phyloP scores from a whole-genome alignment of 1,140 invertebrate species.

The Drosophila arawakana region DNA sequence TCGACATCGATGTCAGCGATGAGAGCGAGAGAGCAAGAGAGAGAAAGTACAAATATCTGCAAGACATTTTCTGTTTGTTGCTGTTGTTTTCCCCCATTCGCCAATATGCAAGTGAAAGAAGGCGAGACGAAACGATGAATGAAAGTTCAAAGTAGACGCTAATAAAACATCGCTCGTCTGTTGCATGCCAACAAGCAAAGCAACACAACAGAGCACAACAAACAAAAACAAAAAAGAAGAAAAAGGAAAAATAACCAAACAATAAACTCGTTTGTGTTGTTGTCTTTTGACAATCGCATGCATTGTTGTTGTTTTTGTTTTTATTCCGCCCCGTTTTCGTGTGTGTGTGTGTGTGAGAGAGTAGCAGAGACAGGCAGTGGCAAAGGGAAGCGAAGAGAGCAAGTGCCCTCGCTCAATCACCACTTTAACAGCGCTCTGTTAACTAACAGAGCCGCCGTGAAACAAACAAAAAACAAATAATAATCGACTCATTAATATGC shows the following conservation, averaged over 20 bases:
- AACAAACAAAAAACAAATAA: slow-evolving; percentile 47
- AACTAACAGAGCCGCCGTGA: slow-evolving; percentile 32
- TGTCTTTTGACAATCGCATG: slow-evolving; percentile 40
- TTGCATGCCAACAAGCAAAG: slow-evolving; percentile 26
- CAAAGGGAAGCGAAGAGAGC: slow-evolving; percentile 10
- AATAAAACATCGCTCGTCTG: slow-evolving; percentile 39
- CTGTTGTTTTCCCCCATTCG: too few relatives aligned
- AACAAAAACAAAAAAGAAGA: slow-evolving; percentile 17
- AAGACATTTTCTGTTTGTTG: slow-evolving; percentile 20
- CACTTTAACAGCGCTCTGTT: slow-evolving; percentile 39
- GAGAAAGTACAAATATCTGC: slow-evolving; percentile 60
- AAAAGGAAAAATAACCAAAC: slow-evolving; percentile 15
- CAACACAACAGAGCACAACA: slow-evolving; percentile 1
- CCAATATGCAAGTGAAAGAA: slow-evolving; percentile 32
- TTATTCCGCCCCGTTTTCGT: slow-evolving; percentile 8
- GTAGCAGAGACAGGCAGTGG: background rate
- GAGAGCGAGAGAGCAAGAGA: background rate
- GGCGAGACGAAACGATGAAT: slow-evolving; percentile 41
- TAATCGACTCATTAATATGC: slow-evolving; percentile 53
- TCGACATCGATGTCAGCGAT: slow-evolving; percentile 6
- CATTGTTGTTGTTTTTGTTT: slow-evolving; percentile 39
- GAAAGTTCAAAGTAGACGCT: slow-evolving; percentile 52
- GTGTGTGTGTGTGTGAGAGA: background rate
- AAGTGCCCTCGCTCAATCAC: background rate
- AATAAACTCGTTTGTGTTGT: slow-evolving; percentile 29